Evolutionary conservation across 2,113 vertebrate species (phyloP), one percentile per base, ranked within the genome.

Genomic region (Tragelaphus imberbis): DNA sequence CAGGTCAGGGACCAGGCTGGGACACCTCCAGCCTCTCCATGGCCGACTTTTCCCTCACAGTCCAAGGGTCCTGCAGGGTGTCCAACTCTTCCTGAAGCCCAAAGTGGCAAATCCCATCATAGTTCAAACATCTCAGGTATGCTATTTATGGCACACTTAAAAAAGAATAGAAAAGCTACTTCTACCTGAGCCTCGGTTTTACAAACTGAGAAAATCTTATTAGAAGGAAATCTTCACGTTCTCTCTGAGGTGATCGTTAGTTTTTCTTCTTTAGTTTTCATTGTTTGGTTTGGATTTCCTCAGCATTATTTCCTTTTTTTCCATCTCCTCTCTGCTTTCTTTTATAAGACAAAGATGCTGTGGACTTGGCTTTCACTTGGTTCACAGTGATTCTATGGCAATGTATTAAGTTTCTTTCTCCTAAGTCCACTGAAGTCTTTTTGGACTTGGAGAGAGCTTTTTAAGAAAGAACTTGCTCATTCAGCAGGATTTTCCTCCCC

Each of bases 401-500:
- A 82, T 82, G 68, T 96, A 98, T 97, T 96, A 95, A 94, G 97
- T 97, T 88, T 98, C 98, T 96, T 86, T 88, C 97, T 96, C 87
- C 97, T 97, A 77, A 53, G 97, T 98, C 98, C 97, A 98, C 95
- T 97, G 97, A 98, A 98, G 97, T 97, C 98, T 98, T 97, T 94
- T 97, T 97, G 97, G 98, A 98, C 98, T 96, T 97, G 93, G 97
- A 98, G 98, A 97, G 98, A 98, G 98, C 98, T 99, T 98, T 99
- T 99, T 98, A 98, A 99, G 99, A 99, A 98, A 98, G 98, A 99
- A 98, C 98, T 98, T 99, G 98, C 98, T 98, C 98, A 98, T 98
- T 98, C 98, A 98, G 98, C 98, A 98, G 98, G 98, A 98, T 98
- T 99, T 97, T 97, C 98, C 98, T 98, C 97, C 97, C 98, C 28